A percentile compares a stretch with the other conserved stretches of the same genome.
Evolutionary conservation across 2,888 invertebrate genomes (phyloP).

Genomic region (Aleiodes testaceus): DNA sequence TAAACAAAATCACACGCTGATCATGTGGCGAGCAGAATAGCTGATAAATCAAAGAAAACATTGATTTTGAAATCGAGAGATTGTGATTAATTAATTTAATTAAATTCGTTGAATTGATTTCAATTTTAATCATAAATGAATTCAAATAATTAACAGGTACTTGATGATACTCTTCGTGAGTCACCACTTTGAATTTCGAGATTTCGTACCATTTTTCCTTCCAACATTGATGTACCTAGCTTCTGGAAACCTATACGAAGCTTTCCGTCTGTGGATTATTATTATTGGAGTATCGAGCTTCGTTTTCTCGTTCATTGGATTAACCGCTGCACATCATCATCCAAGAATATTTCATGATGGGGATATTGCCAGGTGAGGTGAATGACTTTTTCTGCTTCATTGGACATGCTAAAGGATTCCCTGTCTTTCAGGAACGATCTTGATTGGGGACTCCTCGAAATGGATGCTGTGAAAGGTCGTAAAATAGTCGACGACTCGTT

Average conservation of each 20-base stretch:
- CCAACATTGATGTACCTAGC: constrained; percentile 73
- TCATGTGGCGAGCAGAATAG: too few relatives aligned
- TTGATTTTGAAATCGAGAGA: too few relatives aligned
- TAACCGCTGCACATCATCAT: constrained; percentile 87
- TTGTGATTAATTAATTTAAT: too few relatives aligned
- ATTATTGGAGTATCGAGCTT: constrained; percentile 77
- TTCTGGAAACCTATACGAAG: constrained; percentile 64
- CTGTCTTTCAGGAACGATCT: constrained; percentile 71
- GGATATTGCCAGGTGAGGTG: constrained; percentile 77
- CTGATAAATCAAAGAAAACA: too few relatives aligned
- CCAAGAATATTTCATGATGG: constrained; percentile 87
- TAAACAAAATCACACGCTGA: too few relatives aligned
- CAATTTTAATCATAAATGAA: too few relatives aligned
- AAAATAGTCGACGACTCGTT: constrained; percentile 79
- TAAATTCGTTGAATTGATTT: too few relatives aligned
- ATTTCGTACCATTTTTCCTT: constrained; percentile 68
- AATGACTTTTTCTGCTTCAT: background rate
- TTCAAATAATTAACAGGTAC: constrained; percentile 55
- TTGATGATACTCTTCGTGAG: constrained; percentile 52
- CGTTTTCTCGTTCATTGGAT: constrained; percentile 78
- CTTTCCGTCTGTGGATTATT: constrained; percentile 75
- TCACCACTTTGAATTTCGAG: constrained; percentile 58
- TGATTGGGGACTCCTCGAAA: constrained; percentile 87
- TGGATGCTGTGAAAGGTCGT: constrained; percentile 84
- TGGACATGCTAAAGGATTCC: too few relatives aligned